Evolutionary conservation across 92 coral and sea anemone species (phyloP).

Genomic region (Parazoanthus swiftii): DNA sequence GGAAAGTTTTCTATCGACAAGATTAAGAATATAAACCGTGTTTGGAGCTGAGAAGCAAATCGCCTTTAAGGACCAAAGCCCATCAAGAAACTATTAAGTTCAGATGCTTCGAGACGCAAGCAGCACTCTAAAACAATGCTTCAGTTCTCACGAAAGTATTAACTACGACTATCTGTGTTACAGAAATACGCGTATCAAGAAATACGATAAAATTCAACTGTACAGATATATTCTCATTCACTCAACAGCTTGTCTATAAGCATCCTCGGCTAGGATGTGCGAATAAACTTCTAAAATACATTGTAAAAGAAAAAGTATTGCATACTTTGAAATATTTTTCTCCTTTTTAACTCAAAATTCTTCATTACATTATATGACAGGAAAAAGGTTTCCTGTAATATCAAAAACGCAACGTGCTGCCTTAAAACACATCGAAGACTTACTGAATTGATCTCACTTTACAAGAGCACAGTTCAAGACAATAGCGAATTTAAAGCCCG

Average conservation of each 20-base stretch:
- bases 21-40: background rate
- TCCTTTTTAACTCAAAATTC: background rate
- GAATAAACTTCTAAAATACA: background rate
- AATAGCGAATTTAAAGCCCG: too few species aligned
- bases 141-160: background rate
- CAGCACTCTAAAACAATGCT: background rate
- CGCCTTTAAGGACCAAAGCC: background rate
- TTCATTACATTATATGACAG: background rate
- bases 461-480: too few species aligned
- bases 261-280: background rate
- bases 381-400: background rate
- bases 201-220: background rate
- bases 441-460: too few species aligned
- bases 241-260: background rate
- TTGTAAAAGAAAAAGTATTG: background rate
- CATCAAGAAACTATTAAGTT: background rate
- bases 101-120: background rate
- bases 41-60: background rate
- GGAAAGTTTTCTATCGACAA: background rate
- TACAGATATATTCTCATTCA: background rate
- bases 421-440: background rate
- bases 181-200: too few species aligned
- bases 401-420: background rate
- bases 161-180: too few species aligned
- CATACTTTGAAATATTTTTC: background rate